phyloP scores from a whole-genome alignment of 2,797 vertebrate species.

The Onychomys torridus region DNA sequence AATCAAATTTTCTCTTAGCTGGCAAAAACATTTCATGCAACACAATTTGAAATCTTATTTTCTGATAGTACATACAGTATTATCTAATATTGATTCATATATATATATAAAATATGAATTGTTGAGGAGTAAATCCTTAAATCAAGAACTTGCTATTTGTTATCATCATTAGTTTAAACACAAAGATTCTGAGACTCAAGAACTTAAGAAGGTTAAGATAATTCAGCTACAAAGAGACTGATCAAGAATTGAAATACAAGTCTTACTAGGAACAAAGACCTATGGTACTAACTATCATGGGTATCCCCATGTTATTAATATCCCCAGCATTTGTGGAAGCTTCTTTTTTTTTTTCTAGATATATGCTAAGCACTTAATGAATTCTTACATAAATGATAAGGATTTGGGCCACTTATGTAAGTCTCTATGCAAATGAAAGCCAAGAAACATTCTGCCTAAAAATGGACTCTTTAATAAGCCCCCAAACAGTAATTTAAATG shows the following conservation, averaged over 20 bases:
- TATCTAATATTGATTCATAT: background rate
- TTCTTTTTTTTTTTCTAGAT: background rate
- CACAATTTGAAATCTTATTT: background rate
- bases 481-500: constrained; percentile 60
- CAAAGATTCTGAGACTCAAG: background rate
- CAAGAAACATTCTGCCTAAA: constrained; percentile 51
- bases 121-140: constrained; percentile 19
- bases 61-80: background rate
- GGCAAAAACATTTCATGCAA: background rate
- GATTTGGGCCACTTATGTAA: constrained; percentile 57
- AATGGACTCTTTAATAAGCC: constrained; percentile 48
- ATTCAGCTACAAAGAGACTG: background rate
- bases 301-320: background rate
- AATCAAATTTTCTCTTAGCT: background rate
- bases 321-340: background rate
- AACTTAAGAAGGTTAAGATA: background rate
- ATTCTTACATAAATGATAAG: constrained; percentile 17
- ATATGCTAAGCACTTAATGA: background rate
- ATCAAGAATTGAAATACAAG: background rate
- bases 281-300: background rate
- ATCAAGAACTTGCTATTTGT: background rate
- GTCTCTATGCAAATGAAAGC: constrained; percentile 43
- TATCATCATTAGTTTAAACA: constrained; percentile 38
- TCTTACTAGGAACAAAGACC: background rate
- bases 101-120: background rate